These are phyloP conservation scores for Pyrrhia umbra DNA, from an alignment of 2,888 invertebrate species.

Conservation along the genomic window DNA sequence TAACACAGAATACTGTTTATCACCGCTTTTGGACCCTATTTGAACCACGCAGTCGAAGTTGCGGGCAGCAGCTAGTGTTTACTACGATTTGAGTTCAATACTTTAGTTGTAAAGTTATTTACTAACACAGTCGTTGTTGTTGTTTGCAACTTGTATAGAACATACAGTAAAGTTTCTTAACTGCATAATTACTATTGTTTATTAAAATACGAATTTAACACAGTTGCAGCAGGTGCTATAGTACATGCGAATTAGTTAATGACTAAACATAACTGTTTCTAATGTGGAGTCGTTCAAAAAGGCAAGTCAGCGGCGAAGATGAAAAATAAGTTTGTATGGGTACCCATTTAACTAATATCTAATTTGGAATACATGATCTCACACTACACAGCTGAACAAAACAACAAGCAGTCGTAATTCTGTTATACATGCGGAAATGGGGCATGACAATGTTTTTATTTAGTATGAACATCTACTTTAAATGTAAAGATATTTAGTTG, in stretches of 20 bases:
- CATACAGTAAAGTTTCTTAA: too few species aligned
- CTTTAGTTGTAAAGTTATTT: slow-evolving; percentile 20
- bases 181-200: too few species aligned
- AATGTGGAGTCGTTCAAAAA: slow-evolving; percentile 10
- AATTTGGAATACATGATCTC: slow-evolving; percentile 74
- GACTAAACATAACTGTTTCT: neutral
- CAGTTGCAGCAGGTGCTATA: too few species aligned
- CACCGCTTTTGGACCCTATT: too few species aligned
- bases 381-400: slow-evolving; percentile 67
- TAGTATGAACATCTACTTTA: slow-evolving; percentile 30
- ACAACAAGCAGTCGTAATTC: slow-evolving; percentile 68
- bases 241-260: too few species aligned
- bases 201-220: neutral
- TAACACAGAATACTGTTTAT: too few species aligned
- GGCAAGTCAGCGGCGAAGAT: slow-evolving; percentile 29
- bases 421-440: slow-evolving; percentile 76
- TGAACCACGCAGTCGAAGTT: too few species aligned
- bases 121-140: slow-evolving; percentile 39
- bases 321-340: slow-evolving; percentile 53
- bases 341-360: slow-evolving; percentile 63
- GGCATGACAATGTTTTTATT: slow-evolving; percentile 68
- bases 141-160: too few species aligned
- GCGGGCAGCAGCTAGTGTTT: too few species aligned
- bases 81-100: too few species aligned
- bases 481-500: slow-evolving; percentile 39